A percentile compares a stretch with the other conserved stretches of the same genome.
These are phyloP conservation scores for Sinocyclocheilus rhinocerous DNA, from an alignment of 2,113 vertebrate species.

Conservation along the genomic window DNA sequence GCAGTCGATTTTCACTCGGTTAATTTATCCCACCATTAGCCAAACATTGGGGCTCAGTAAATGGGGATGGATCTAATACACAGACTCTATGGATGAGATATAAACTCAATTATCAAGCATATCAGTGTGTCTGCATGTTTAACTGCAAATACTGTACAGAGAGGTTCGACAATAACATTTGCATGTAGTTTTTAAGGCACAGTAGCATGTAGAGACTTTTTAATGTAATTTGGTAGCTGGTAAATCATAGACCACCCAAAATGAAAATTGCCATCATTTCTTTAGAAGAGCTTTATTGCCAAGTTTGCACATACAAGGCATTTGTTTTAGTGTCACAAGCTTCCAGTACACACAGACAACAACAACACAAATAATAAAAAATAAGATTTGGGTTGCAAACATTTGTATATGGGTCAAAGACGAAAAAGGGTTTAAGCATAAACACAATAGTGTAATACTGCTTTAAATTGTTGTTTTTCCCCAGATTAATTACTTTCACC, in stretches of 20 bases:
- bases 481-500: no score
- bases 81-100: background rate
- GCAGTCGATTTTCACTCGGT: constrained; percentile 8
- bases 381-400: no score
- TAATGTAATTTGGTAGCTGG: background rate
- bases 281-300: background rate
- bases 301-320: no score
- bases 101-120: background rate
- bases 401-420: no score
- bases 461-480: no score
- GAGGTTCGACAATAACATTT: background rate
- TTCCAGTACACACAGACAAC: no score
- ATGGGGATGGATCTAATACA: constrained; percentile 5
- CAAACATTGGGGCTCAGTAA: background rate
- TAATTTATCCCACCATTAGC: constrained; percentile 25
- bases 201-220: background rate
- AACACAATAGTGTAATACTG: no score
- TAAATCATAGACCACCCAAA: background rate
- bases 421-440: no score
- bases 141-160: background rate
- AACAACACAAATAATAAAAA: no score
- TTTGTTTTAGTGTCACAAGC: no score
- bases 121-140: background rate
- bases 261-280: background rate
- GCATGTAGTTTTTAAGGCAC: background rate